These are phyloP conservation scores for Eleutherodactylus coqui DNA, from an alignment of 2,797 vertebrate genomes.

Conservation along the genomic window DNA sequence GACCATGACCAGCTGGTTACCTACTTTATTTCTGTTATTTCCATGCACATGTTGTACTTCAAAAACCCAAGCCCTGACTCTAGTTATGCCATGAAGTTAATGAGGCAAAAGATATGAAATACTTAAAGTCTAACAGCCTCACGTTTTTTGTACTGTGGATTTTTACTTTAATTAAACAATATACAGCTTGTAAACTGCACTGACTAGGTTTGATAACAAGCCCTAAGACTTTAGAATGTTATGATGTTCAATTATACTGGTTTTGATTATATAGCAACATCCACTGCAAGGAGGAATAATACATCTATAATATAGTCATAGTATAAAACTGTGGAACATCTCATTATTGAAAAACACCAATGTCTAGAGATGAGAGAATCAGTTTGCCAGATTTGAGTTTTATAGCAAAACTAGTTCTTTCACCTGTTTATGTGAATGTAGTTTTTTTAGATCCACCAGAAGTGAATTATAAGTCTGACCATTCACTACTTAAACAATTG, in stretches of 20 bases:
- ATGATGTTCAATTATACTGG: slow-evolving; percentile 14
- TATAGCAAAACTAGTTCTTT: too few species aligned
- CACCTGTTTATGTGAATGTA: too few species aligned
- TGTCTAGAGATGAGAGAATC: too few species aligned
- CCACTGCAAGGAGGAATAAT: neutral
- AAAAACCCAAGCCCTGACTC: slow-evolving; percentile 18
- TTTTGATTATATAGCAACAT: slow-evolving; percentile 12
- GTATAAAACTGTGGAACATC: too few species aligned
- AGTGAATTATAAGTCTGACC: too few species aligned
- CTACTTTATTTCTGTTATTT: slow-evolving; percentile 7
- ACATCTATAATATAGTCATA: neutral
- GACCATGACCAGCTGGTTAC: slow-evolving; percentile 4
- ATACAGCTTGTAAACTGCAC: slow-evolving; percentile 20
- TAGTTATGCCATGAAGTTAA: slow-evolving; percentile 46
- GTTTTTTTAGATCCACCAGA: too few species aligned
- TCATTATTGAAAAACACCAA: too few species aligned
- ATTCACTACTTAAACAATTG: too few species aligned
- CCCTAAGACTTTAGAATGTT: slow-evolving; percentile 21
- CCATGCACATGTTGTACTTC: slow-evolving; percentile 2
- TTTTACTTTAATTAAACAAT: slow-evolving; percentile 46
- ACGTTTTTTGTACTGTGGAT: slow-evolving; percentile 26
- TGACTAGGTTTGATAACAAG: slow-evolving; percentile 25
- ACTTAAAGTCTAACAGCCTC: slow-evolving; percentile 3
- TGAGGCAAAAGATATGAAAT: slow-evolving; percentile 49
- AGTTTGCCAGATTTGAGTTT: too few species aligned